Evolutionary conservation across 2,797 vertebrate species (phyloP), one percentile per base, ranked within the genome.

Genomic region (Protosalanx chinensis): DNA sequence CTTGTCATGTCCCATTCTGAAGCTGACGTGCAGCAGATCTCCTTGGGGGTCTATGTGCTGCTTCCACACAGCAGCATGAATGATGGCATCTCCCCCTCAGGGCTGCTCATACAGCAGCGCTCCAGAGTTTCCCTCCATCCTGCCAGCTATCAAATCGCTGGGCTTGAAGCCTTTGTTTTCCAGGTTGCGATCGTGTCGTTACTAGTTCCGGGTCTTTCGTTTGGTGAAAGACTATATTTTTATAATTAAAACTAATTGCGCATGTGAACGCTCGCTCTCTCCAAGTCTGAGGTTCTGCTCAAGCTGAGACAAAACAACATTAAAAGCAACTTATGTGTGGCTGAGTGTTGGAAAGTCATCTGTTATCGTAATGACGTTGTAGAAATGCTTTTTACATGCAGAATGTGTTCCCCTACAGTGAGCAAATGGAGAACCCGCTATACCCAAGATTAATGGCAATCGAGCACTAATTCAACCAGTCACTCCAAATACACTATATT

Each of bases 221-320:
- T 81, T 79, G 75, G 72, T 81, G 75, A 67, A 72, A 68, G 72
- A 81, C 78, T 77, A 74, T 78, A 76, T 58, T 23, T 35, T 85
- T 79, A 59, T 81, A 80, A 83, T 83, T 79, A 77, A 77, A 77
- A 63, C 79, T 76, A 80, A 83, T 83, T 80, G 72, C 69, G 67
- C 58, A 83, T 78, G 60, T 79, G 73, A 76, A 76, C 56, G 67
- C 69, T 81, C 79, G 72, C 81, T 79, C 79, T 77, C 69, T 57
- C 56, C 64, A 4, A 15, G 18, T n/a, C 53, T 35, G 53, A 35
- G 53, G 67, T 51, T 72, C 73, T 75, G 64, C 67, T 64, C 53
- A 68, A 62, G 75, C 76, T 76, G 75, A 67, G 62, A 62, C 74
- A 74, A 81, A 81, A 68, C 70, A 75, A 71, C 68, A 64, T 77